Evolutionary conservation across 53 echinoderm and acorn worm species (phyloP).

Genomic region (Arbacia lixula): DNA sequence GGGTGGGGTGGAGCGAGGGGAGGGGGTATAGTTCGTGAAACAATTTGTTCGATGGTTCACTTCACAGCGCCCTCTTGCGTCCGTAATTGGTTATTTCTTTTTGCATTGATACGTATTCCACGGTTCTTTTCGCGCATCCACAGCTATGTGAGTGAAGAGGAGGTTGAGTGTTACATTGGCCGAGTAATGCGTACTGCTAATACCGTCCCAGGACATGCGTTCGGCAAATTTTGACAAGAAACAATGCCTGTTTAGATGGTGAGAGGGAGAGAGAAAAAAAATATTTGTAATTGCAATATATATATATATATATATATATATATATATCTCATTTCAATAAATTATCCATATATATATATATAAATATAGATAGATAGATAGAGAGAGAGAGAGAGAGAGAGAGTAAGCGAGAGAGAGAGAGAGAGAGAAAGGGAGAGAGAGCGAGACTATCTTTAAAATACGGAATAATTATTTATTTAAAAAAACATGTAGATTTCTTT

Average conservation of each 20-base stretch:
- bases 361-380: neutral
- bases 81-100: neutral
- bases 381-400: neutral
- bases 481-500: no score
- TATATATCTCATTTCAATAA: neutral
- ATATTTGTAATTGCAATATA: no score
- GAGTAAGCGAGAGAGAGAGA: no score
- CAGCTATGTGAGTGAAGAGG: slow-evolving; percentile 34
- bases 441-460: no score
- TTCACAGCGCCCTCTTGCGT: no score
- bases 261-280: no score
- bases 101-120: slow-evolving; percentile 45
- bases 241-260: neutral
- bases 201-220: slow-evolving; percentile 35
- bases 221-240: neutral
- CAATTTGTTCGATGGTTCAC: no score
- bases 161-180: slow-evolving; percentile 42
- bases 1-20: no score
- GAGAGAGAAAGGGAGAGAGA: no score
- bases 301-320: no score
- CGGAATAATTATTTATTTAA: no score
- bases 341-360: neutral
- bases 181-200: slow-evolving; percentile 27
- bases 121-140: slow-evolving; percentile 13
- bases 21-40: no score